These are phyloP conservation scores for Crypturellus tataupa DNA, from an alignment of 2,797 vertebrate genomes.

Conservation along the genomic window DNA sequence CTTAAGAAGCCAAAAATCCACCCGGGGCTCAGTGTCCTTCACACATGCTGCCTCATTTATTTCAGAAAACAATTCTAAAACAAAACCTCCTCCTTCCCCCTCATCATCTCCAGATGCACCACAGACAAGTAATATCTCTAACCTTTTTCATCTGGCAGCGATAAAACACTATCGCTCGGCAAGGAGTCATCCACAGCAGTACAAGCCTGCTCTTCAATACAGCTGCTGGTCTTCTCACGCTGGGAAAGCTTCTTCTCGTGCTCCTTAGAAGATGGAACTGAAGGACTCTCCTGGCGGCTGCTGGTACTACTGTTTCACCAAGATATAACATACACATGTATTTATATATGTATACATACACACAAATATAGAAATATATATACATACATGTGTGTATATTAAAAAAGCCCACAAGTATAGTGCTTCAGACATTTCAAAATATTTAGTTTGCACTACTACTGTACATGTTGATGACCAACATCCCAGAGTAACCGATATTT, in stretches of 20 bases:
- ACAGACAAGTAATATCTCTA: background rate
- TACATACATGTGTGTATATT: too few relatives aligned
- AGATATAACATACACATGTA: background rate
- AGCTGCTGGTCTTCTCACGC: conserved; percentile 79
- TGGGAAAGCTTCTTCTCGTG: conserved; percentile 73
- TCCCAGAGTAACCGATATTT: background rate
- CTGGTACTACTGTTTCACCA: conserved; percentile 79
- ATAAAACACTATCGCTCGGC: conserved; percentile 85
- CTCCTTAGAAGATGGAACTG: conserved; percentile 75
- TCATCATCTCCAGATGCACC: background rate
- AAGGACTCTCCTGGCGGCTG: conserved; percentile 83
- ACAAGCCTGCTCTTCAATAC: conserved; percentile 87
- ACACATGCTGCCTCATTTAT: background rate
- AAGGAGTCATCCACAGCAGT: conserved; percentile 86
- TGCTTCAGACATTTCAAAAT: background rate
- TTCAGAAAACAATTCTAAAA: background rate
- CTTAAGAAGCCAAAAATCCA: background rate
- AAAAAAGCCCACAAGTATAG: background rate
- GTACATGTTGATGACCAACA: background rate
- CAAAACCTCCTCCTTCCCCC: background rate
- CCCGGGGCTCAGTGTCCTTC: background rate
- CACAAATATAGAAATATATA: background rate
- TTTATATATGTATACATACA: background rate
- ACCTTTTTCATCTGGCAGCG: conserved; percentile 92
- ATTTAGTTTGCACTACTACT: background rate